Evolutionary conservation across 2,797 vertebrate genomes (phyloP).

Genomic region (Hippopotamyrus pictus): DNA sequence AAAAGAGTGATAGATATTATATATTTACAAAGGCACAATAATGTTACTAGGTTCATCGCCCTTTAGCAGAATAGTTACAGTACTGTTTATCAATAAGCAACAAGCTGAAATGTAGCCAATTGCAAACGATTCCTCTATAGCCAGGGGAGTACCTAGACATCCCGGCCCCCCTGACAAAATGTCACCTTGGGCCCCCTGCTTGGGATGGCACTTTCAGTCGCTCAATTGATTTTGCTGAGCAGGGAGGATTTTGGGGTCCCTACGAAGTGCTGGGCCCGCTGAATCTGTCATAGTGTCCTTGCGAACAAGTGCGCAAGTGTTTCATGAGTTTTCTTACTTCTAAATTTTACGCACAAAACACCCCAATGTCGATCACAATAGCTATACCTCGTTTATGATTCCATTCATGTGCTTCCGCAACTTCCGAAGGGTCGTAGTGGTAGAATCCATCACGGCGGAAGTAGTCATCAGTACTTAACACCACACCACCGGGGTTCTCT

Average conservation of each 20-base stretch:
- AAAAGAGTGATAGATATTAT: not conserved
- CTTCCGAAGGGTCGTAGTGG: constrained; percentile 63
- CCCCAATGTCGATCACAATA: not conserved
- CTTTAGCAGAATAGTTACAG: not conserved
- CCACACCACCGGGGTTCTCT: constrained; percentile 76
- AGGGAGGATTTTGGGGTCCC: not conserved
- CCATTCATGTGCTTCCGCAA: constrained; percentile 89
- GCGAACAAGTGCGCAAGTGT: not conserved
- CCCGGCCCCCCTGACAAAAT: not conserved
- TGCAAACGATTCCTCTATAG: not conserved
- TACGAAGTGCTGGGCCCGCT: not conserved
- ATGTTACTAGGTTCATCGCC: not conserved
- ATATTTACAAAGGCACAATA: not conserved
- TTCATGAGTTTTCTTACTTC: not conserved
- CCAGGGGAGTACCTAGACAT: not conserved
- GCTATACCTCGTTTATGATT: constrained; percentile 80
- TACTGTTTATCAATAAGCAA: not conserved
- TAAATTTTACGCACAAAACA: not conserved
- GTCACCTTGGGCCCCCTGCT: not conserved
- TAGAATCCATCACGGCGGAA: constrained; percentile 74
- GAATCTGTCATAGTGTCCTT: not conserved
- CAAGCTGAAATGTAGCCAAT: not conserved
- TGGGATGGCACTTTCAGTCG: not conserved
- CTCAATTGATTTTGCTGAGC: not conserved
- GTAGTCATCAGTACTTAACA: constrained; percentile 87